Percentiles rank a stretch among this genome's conserved stretches.
phyloP scores from a whole-genome alignment of 1,140 invertebrate species.

The Trachelipus rathkii region DNA sequence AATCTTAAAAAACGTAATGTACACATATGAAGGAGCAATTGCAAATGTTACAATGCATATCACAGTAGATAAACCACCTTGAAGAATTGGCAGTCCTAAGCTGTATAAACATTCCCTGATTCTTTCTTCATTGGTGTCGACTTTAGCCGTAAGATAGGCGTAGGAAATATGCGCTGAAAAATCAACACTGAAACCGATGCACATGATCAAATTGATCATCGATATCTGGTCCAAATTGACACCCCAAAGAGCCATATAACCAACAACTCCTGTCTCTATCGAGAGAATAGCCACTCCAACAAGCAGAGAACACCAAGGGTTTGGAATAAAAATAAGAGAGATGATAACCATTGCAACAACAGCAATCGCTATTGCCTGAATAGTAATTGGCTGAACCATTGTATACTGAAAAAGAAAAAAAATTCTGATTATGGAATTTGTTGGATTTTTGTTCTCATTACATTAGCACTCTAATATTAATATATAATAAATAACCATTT shows the following conservation, averaged over 20 bases:
- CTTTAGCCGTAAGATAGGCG: slow-evolving; percentile 88
- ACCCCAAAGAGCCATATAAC: slow-evolving; percentile 93
- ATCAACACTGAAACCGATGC: slow-evolving; percentile 95
- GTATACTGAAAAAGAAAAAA: slow-evolving; percentile 71
- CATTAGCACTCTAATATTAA: no score
- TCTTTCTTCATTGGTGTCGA: slow-evolving; percentile 67
- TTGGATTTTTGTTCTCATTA: no score
- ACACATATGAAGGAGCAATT: slow-evolving; percentile 90
- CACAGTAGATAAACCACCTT: slow-evolving; percentile 89
- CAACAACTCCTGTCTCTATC: slow-evolving; percentile 89
- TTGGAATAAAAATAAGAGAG: slow-evolving; percentile 92
- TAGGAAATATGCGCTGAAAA: slow-evolving; percentile 97
- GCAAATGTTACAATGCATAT: slow-evolving; percentile 81
- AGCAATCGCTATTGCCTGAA: slow-evolving; percentile 90
- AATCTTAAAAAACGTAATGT: slow-evolving; percentile 96
- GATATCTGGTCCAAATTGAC: slow-evolving; percentile 94
- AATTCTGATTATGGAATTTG: neutral
- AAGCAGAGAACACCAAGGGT: slow-evolving; percentile 86
- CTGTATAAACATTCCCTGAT: slow-evolving; percentile 82
- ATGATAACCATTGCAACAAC: slow-evolving; percentile 92
- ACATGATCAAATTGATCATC: slow-evolving; percentile 99
- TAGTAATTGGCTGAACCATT: slow-evolving; percentile 83
- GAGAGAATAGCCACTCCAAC: slow-evolving; percentile 94
- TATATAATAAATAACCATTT: no score
- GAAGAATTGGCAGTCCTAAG: slow-evolving; percentile 86